A percentile compares a stretch with the other conserved stretches of the same genome.
phyloP scores from a whole-genome alignment of 1,140 invertebrate genomes.

The Heliconius himera region DNA sequence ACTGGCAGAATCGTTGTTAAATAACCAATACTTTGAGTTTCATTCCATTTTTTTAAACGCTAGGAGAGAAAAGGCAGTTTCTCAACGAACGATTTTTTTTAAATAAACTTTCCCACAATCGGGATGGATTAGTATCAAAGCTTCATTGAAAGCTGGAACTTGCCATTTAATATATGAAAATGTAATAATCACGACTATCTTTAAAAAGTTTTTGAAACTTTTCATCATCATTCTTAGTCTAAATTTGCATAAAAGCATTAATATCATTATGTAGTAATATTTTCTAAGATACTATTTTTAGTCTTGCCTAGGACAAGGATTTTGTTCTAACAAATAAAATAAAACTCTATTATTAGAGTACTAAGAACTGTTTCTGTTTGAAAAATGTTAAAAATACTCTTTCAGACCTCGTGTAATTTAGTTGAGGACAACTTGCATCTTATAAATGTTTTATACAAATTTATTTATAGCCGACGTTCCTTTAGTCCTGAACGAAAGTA shows the following conservation, averaged over 20 bases:
- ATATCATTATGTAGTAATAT: constrained; percentile 30
- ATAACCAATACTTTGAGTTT: too few relatives aligned
- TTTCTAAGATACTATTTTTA: constrained; percentile 53
- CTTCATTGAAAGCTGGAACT: too few relatives aligned
- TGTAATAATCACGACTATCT: background rate
- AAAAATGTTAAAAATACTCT: background rate
- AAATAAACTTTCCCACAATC: too few relatives aligned
- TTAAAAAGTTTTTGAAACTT: background rate
- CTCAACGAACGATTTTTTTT: too few relatives aligned
- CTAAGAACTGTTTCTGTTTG: constrained; percentile 12
- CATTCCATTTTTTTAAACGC: too few relatives aligned
- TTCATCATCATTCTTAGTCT: constrained; percentile 10
- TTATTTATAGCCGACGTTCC: background rate
- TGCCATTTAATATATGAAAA: background rate
- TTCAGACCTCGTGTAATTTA: background rate
- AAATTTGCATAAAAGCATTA: constrained; percentile 31
- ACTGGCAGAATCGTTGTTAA: too few relatives aligned
- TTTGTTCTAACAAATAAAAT: constrained; percentile 28
- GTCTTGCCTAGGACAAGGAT: constrained; percentile 50
- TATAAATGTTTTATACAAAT: constrained; percentile 22
- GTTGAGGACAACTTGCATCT: constrained; percentile 18
- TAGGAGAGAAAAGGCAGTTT: too few relatives aligned
- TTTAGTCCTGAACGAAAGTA: background rate
- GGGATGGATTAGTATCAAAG: too few relatives aligned
- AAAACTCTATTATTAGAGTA: background rate